These are phyloP conservation scores for Herpetotheres cachinnans DNA, from an alignment of 2,113 vertebrate species.

Conservation along the genomic window DNA sequence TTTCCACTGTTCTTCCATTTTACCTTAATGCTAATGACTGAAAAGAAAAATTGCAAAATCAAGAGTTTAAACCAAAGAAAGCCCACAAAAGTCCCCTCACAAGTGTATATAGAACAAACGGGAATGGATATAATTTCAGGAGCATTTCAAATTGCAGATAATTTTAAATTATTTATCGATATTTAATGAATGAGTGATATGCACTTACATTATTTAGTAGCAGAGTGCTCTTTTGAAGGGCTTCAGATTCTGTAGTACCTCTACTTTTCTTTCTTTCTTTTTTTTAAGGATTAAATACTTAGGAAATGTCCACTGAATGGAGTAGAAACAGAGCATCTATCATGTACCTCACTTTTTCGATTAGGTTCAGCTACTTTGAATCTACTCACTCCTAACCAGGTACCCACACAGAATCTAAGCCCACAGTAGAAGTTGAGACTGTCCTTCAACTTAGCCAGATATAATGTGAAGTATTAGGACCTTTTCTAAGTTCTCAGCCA, in stretches of 20 bases:
- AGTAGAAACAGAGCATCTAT: background rate
- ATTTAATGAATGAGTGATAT: background rate
- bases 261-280: background rate
- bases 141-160: background rate
- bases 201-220: background rate
- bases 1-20: background rate
- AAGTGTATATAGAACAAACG: background rate
- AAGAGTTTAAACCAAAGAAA: background rate
- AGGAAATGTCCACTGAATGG: background rate
- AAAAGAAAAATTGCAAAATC: background rate
- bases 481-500: background rate
- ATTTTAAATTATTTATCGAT: background rate
- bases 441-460: background rate
- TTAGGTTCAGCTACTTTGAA: background rate
- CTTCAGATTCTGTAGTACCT: background rate
- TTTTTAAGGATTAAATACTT: background rate
- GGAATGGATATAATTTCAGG: background rate
- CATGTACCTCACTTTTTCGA: background rate
- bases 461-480: background rate
- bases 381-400: background rate
- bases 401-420: background rate
- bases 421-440: background rate
- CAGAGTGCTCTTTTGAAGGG: background rate
- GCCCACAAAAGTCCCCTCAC: background rate
- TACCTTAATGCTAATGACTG: background rate